A percentile compares a stretch with the other conserved stretches of the same genome.
Evolutionary conservation across 2,113 vertebrate genomes (phyloP).

Genomic region (Tricholaema leucomelas): DNA sequence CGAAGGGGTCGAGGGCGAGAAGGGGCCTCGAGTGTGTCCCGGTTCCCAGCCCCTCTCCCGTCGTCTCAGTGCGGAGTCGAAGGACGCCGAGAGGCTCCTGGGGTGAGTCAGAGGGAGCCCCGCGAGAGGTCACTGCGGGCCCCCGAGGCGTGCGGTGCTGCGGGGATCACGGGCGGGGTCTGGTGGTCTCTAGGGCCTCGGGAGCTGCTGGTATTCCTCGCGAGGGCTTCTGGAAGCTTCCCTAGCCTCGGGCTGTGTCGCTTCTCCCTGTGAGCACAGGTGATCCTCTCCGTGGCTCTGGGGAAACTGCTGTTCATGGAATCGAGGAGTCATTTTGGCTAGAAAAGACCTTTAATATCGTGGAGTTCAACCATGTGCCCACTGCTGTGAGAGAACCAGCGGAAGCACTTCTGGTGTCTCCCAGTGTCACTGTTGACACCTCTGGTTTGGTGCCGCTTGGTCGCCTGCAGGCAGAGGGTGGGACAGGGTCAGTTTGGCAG

Average conservation of each 20-base stretch:
- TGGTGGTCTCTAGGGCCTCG: background rate
- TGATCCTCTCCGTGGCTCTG: accelerated
- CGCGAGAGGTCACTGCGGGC: background rate
- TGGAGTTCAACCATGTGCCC: background rate
- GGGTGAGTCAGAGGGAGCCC: background rate
- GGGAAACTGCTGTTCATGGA: background rate
- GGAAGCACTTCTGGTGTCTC: accelerated
- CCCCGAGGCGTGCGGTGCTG: background rate
- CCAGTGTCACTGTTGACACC: accelerated
- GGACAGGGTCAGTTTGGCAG: background rate
- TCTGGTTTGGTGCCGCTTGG: accelerated
- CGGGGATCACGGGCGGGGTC: background rate
- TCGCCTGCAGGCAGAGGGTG: background rate
- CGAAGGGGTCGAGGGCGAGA: background rate
- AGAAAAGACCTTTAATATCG: too few relatives aligned
- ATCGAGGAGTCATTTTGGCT: too few relatives aligned
- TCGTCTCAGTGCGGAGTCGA: background rate
- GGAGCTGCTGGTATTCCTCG: background rate
- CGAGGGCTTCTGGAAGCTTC: background rate
- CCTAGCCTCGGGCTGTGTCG: background rate
- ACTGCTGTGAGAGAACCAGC: accelerated
- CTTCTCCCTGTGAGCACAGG: accelerated
- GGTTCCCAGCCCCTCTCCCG: too few relatives aligned
- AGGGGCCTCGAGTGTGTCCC: background rate
- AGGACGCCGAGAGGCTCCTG: background rate